phyloP scores from a whole-genome alignment of 37 sponge, comb jelly and placozoan genomes.

The Crambe crambe region DNA sequence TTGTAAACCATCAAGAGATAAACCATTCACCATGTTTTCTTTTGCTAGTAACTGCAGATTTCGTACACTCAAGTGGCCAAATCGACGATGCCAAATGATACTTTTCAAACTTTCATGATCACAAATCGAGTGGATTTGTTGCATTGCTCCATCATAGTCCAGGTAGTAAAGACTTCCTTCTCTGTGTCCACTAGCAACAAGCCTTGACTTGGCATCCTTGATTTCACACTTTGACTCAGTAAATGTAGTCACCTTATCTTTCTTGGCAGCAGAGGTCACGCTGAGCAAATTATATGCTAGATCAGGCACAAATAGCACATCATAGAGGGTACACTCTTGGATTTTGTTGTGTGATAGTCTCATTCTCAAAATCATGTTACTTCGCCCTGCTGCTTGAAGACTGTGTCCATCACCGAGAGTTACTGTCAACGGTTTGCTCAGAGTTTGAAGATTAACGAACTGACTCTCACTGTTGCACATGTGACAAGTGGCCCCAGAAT shows the following conservation, averaged over 20 bases:
- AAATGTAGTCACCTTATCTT: slow-evolving; percentile 16
- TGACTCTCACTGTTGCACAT: slow-evolving; percentile 24
- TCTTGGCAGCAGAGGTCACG: slow-evolving; percentile 2
- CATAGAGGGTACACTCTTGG: slow-evolving; percentile 30
- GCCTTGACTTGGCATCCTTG: slow-evolving; percentile 13
- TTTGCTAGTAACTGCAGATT: slow-evolving; percentile 24
- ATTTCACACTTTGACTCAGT: slow-evolving; percentile 3
- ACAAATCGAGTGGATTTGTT: not conserved
- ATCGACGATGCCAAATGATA: slow-evolving; percentile 35
- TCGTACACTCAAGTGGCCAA: slow-evolving; percentile 47
- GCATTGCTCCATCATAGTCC: not conserved
- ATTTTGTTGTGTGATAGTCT: slow-evolving; percentile 11
- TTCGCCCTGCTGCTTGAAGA: no score
- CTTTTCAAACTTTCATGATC: slow-evolving; percentile 5
- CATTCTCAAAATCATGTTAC: no score
- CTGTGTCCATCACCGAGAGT: no score
- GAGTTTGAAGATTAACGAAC: slow-evolving; percentile 13
- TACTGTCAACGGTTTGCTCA: no score
- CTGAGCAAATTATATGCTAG: slow-evolving; percentile 40
- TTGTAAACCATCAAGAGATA: slow-evolving; percentile 10
- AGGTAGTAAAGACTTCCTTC: slow-evolving; percentile 59
- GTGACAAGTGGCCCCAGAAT: slow-evolving; percentile 47
- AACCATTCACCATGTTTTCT: slow-evolving; percentile 30
- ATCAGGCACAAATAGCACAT: slow-evolving; percentile 56
- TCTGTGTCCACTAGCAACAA: no score